phyloP scores from a whole-genome alignment of 1,140 invertebrate species.

The Tigriopus japonicus region DNA sequence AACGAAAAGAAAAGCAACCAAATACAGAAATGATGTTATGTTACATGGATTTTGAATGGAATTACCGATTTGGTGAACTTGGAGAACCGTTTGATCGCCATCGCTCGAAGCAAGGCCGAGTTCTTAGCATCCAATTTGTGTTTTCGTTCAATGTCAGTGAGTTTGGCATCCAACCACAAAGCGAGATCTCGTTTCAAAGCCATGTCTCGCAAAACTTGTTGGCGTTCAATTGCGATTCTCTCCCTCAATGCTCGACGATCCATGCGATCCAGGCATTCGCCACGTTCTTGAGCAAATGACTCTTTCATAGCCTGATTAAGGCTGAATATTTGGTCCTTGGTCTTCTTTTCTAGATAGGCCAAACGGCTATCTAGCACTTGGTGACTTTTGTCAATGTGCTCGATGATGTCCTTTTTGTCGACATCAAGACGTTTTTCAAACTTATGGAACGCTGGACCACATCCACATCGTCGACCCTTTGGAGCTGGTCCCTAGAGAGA shows the following conservation, averaged over 20 bases:
- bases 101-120: slow-evolving; percentile 2
- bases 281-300: slow-evolving; percentile 36
- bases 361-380: slow-evolving; percentile 59
- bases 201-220: slow-evolving; percentile 8
- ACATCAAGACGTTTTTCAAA: slow-evolving; percentile 64
- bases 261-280: slow-evolving; percentile 29
- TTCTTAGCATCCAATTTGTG: slow-evolving; percentile 10
- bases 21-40: not conserved
- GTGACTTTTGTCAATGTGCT: slow-evolving; percentile 58
- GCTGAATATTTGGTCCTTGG: slow-evolving; percentile 51
- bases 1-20: no score
- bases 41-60: not conserved
- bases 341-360: slow-evolving; percentile 47
- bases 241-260: slow-evolving; percentile 30
- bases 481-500: slow-evolving; percentile 55
- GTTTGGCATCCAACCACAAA: slow-evolving; percentile 7
- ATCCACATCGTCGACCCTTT: slow-evolving; percentile 63
- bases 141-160: slow-evolving; percentile 9
- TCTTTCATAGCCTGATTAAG: slow-evolving; percentile 25
- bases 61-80: slow-evolving; percentile 1
- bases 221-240: slow-evolving; percentile 11
- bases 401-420: slow-evolving; percentile 63
- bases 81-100: slow-evolving; percentile 10
- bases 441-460: slow-evolving; percentile 60
- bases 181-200: slow-evolving; percentile 10